Conservation (phyloP, 2,113 vertebrate species). For the Tenrec ecaudatus region DNA sequence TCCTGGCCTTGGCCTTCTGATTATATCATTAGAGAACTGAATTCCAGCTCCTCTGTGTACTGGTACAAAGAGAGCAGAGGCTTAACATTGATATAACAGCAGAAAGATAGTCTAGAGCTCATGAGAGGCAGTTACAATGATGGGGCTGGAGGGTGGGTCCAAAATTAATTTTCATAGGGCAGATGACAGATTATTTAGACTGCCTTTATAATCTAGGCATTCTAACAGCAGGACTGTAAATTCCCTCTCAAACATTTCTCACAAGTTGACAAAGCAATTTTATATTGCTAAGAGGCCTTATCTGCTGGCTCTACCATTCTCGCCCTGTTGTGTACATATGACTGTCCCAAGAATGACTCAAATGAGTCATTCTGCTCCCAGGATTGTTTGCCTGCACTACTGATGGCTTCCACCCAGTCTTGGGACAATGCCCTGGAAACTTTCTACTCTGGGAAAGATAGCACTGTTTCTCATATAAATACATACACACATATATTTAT, state of each 20-base stretch:
- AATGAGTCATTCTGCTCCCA: background rate
- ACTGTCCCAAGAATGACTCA: background rate
- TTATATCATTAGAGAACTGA: background rate
- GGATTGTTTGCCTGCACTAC: background rate
- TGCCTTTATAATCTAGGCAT: background rate
- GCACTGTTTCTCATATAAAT: background rate
- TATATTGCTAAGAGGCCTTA: background rate
- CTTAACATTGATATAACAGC: background rate
- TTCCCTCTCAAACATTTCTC: background rate
- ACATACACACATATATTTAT: too few species aligned
- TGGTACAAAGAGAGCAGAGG: background rate
- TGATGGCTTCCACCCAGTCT: background rate
- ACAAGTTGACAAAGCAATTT: background rate
- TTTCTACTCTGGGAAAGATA: background rate
- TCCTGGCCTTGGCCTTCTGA: background rate
- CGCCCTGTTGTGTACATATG: background rate
- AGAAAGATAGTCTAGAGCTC: background rate
- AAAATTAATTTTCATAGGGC: background rate
- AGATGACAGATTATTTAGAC: background rate
- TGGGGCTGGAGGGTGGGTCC: background rate
- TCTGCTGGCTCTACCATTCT: background rate
- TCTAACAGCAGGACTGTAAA: background rate
- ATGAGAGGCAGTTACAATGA: background rate
- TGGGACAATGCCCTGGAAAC: background rate
- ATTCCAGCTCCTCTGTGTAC: background rate